A percentile compares a stretch with the other conserved stretches of the same genome.
Conservation (phyloP, 2,888 invertebrate genomes). For the Xanthia togata region DNA sequence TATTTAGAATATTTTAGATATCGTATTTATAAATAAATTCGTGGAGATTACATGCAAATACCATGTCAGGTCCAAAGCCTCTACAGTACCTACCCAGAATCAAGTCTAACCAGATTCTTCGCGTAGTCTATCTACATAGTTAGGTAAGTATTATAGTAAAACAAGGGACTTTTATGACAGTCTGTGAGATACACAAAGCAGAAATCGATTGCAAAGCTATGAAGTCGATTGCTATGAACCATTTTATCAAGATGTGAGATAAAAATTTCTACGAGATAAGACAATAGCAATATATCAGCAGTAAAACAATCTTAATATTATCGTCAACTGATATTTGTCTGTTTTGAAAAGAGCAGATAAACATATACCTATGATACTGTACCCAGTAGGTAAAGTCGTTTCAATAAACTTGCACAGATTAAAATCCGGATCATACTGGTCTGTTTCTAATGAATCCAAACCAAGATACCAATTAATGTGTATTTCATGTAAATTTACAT, state of each 20-base stretch:
- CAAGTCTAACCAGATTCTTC: constrained; percentile 4
- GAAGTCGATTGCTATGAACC: background rate
- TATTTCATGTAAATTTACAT: constrained; percentile 31
- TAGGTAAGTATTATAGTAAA: background rate
- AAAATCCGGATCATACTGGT: constrained; percentile 29
- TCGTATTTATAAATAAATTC: too few species aligned
- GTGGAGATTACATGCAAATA: too few species aligned
- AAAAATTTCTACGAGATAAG: constrained; percentile 19
- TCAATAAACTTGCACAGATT: constrained; percentile 21
- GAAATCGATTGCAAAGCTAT: background rate
- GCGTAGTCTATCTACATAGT: background rate
- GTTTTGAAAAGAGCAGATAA: constrained; percentile 15
- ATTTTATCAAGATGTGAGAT: constrained; percentile 10
- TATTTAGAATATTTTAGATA: too few species aligned
- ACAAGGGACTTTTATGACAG: background rate
- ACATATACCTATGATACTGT: background rate
- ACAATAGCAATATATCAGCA: background rate
- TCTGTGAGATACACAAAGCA: background rate
- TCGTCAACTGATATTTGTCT: constrained; percentile 2
- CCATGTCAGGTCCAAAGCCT: too few species aligned
- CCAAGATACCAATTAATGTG: constrained; percentile 3
- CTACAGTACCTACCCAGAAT: background rate
- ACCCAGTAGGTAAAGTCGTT: background rate
- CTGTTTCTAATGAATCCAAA: constrained; percentile 23
- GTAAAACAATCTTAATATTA: background rate